Evolutionary conservation across 2,113 vertebrate species (phyloP), one percentile per base, ranked within the genome.

Genomic region (Ramphastos sulfuratus): DNA sequence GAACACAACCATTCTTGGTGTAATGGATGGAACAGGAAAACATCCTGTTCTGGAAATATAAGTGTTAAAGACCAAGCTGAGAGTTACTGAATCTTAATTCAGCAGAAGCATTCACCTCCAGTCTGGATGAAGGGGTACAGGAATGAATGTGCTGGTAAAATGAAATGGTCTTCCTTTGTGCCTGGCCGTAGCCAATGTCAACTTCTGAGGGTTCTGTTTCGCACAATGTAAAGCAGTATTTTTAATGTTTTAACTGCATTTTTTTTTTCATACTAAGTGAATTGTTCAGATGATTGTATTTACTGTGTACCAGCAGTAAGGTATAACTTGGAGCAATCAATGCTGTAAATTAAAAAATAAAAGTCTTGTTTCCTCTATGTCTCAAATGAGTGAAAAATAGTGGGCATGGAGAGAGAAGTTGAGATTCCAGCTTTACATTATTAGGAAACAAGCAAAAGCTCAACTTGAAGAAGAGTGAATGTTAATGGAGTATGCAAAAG

Each of bases 231-330:
- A 85, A 86, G 70, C 12, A 4, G 76, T 84, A 23, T 76, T 93
- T 96, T 79, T 87, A 35, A 89, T 73, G 82, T 91, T 94, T 65
- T 83, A 90, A 69, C n/a, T 84, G 54, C 73, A 5, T 50, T 77
- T 84, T 82, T 86, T 92, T 79, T 92, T 90, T 70, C 92, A n/a
- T 66, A 84, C 30, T 4, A 30, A 90, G 77, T 61, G 48, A 75
- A 55, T 88, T 91, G 82, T 95, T 94, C 78, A 83, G 87, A 73
- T 89, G 73, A 95, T 82, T 96, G 91, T 96, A 82, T 92, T 91
- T 94, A 87, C 82, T 93, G 78, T 96, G 58, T 93, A 86, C 15
- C 17, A n/a, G 13, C 85, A 85, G 75, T 90, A 72, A 92, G 46
- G 46, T 48, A 55, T 91, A 94, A 94, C 23, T 94, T 14, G 1